These are phyloP conservation scores for Puntigrus tetrazona DNA, from an alignment of 2,113 vertebrate genomes.

Conservation along the genomic window DNA sequence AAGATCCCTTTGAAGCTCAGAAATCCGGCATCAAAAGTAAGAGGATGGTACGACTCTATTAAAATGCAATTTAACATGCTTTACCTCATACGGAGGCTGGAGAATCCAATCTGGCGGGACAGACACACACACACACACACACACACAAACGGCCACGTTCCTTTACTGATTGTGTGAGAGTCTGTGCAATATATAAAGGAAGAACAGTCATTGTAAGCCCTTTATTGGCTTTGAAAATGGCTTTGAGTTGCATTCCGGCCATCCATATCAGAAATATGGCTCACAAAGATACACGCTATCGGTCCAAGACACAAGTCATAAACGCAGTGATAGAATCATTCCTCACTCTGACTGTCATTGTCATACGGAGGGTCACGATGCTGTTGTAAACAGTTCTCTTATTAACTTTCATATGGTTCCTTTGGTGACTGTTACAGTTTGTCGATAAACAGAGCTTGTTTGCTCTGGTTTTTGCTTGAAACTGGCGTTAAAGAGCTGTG, in stretches of 20 bases:
- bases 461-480: not conserved
- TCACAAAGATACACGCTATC: conserved; percentile 44
- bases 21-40: conserved; percentile 51
- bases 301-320: conserved; percentile 50
- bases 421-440: conserved; percentile 18
- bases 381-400: conserved; percentile 8
- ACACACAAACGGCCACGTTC: conserved; percentile 11
- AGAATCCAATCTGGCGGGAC: conserved; percentile 45
- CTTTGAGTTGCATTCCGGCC: conserved; percentile 28
- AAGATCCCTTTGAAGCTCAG: conserved; percentile 56
- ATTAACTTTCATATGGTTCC: conserved; percentile 26
- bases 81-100: conserved; percentile 52
- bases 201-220: conserved; percentile 45
- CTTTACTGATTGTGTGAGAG: conserved; percentile 45
- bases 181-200: conserved; percentile 49
- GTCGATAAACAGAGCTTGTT: conserved; percentile 17
- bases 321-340: conserved; percentile 45
- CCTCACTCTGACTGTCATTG: conserved; percentile 31
- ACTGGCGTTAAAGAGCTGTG: not conserved
- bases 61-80: conserved; percentile 64
- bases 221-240: conserved; percentile 53
- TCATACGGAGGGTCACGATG: conserved; percentile 1
- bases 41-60: conserved; percentile 57
- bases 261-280: conserved; percentile 45
- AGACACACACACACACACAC: conserved; percentile 16